These are phyloP conservation scores for Dendropsophus ebraccatus DNA, from an alignment of 2,113 vertebrate genomes.

Conservation along the genomic window DNA sequence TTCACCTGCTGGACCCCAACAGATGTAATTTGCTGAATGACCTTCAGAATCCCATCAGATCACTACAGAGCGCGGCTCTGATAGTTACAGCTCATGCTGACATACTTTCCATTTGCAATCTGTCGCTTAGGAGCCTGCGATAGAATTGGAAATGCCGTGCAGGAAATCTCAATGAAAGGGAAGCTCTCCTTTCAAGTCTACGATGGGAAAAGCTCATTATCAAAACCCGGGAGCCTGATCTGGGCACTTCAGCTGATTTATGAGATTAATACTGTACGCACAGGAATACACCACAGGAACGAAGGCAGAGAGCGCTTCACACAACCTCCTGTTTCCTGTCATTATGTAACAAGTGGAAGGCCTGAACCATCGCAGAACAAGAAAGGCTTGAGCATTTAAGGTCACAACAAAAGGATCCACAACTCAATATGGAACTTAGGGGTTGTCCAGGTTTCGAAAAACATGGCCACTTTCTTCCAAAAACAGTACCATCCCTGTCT, in stretches of 20 bases:
- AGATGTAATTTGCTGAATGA: neutral
- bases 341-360: slow-evolving; percentile 19
- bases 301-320: neutral
- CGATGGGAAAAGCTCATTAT: neutral
- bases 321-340: slow-evolving; percentile 12
- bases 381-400: neutral
- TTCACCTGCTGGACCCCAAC: neutral
- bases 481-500: too few species aligned
- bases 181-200: neutral
- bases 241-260: neutral
- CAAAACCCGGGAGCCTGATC: neutral
- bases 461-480: too few species aligned
- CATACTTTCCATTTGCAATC: neutral
- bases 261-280: neutral
- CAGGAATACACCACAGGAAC: neutral
- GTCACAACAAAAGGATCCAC: too few species aligned
- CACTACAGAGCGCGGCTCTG: neutral
- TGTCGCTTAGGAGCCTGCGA: neutral
- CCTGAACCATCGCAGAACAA: neutral
- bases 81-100: neutral
- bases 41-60: neutral
- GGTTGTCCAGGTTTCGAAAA: too few species aligned
- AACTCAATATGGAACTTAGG: too few species aligned
- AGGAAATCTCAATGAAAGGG: neutral
- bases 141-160: neutral